Conservation (phyloP, 2,888 invertebrate genomes). For the Invenusta paracnida region DNA sequence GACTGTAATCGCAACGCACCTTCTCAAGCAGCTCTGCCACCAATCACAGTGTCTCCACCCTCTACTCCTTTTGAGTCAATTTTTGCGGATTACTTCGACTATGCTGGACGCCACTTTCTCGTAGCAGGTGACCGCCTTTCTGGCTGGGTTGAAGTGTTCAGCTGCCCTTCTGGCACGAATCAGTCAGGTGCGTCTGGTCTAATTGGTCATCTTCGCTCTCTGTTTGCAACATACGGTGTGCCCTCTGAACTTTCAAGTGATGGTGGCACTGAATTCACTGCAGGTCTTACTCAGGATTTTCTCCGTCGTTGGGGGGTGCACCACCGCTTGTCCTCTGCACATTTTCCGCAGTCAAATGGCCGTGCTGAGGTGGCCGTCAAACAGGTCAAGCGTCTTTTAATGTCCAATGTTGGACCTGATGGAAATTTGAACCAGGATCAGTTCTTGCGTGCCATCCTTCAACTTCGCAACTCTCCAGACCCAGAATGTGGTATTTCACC, state of each 20-base stretch:
- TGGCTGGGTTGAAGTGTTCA: conserved; percentile 46
- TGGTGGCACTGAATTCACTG: conserved; percentile 4
- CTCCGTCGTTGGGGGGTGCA: conserved; percentile 40
- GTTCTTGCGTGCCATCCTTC: neutral
- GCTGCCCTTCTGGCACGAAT: neutral
- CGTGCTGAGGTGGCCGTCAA: conserved; percentile 44
- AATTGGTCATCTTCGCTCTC: neutral
- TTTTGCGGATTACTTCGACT: conserved; percentile 46
- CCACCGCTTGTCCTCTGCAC: conserved; percentile 46
- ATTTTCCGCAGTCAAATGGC: conserved; percentile 46
- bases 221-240: conserved; percentile 1
- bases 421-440: neutral
- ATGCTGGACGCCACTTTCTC: conserved; percentile 45
- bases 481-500: neutral
- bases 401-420: neutral
- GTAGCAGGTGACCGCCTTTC: conserved; percentile 47
- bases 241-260: conserved; percentile 16
- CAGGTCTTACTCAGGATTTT: neutral
- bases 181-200: conserved; percentile 45
- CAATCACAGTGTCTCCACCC: neutral
- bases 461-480: neutral
- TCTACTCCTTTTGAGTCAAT: conserved; percentile 44
- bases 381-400: neutral
- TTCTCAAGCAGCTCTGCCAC: neutral
- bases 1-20: neutral